These are phyloP conservation scores for Zelostemma sp. DNA, from an alignment of 1,140 invertebrate species.

Conservation along the genomic window DNA sequence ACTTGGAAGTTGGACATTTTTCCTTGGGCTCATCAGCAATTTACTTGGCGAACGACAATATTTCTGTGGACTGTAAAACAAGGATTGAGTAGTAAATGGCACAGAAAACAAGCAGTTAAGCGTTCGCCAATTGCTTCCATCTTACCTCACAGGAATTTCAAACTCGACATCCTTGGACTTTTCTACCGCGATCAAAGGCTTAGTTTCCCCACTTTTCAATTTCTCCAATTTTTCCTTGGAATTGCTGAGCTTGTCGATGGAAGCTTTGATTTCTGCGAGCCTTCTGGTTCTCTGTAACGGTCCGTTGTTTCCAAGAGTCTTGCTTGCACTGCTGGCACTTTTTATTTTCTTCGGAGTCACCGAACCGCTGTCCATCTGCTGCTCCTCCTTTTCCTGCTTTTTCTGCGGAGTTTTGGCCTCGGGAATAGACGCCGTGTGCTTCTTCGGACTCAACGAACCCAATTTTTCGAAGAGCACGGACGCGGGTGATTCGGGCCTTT, in stretches of 20 bases:
- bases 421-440: slow-evolving; percentile 47
- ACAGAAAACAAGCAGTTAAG: slow-evolving; percentile 1
- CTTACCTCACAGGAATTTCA: slow-evolving; percentile 79
- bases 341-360: slow-evolving; percentile 63
- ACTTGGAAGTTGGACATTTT: slow-evolving; percentile 60
- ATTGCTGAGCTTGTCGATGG: slow-evolving; percentile 72
- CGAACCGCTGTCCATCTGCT: slow-evolving; percentile 30
- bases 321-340: slow-evolving; percentile 65
- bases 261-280: slow-evolving; percentile 76
- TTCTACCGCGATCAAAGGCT: slow-evolving; percentile 71
- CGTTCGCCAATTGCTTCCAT: slow-evolving; percentile 7
- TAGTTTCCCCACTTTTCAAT: slow-evolving; percentile 57
- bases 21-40: slow-evolving; percentile 72
- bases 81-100: slow-evolving; percentile 39
- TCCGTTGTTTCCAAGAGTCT: slow-evolving; percentile 73
- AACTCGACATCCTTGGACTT: slow-evolving; percentile 80
- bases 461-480: slow-evolving; percentile 64
- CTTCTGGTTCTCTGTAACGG: slow-evolving; percentile 78
- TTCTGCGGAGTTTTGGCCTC: slow-evolving; percentile 24
- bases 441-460: slow-evolving; percentile 60
- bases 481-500: slow-evolving; percentile 60
- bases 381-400: slow-evolving; percentile 4
- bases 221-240: slow-evolving; percentile 70
- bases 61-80: slow-evolving; percentile 71
- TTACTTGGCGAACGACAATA: slow-evolving; percentile 71